Conservation (phyloP, 2,888 invertebrate genomes). For the Perdita meconis region DNA sequence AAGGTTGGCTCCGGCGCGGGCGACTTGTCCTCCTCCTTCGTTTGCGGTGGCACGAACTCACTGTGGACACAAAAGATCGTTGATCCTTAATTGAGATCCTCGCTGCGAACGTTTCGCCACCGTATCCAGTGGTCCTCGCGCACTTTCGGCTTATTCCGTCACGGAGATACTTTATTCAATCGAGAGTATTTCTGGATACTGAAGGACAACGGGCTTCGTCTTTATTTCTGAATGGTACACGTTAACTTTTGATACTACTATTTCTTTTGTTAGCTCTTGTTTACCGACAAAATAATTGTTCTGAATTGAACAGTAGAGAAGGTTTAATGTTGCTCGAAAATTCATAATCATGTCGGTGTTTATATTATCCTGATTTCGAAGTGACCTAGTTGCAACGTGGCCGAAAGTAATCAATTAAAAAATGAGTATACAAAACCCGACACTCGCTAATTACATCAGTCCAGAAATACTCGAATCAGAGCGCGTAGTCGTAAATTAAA, state of each 20-base stretch:
- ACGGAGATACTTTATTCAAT: background rate
- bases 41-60: constrained; percentile 82
- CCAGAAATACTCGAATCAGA: constrained; percentile 18
- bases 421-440: too few species aligned
- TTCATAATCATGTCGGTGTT: too few species aligned
- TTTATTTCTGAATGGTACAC: too few species aligned
- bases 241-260: too few species aligned
- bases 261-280: too few species aligned
- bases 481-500: constrained; percentile 24
- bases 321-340: too few species aligned
- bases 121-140: background rate
- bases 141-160: background rate
- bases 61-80: constrained; percentile 77
- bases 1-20: constrained; percentile 67
- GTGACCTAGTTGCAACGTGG: too few species aligned
- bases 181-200: constrained; percentile 18
- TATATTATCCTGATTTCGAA: too few species aligned
- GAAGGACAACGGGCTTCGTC: background rate
- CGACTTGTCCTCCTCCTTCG: constrained; percentile 79
- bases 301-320: too few species aligned
- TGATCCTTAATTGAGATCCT: constrained; percentile 40
- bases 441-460: too few species aligned
- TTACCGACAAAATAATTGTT: too few species aligned
- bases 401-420: too few species aligned
- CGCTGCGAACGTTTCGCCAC: background rate